These are phyloP conservation scores for Psittacula derbiana DNA, from an alignment of 2,797 vertebrate species.

Conservation along the genomic window DNA sequence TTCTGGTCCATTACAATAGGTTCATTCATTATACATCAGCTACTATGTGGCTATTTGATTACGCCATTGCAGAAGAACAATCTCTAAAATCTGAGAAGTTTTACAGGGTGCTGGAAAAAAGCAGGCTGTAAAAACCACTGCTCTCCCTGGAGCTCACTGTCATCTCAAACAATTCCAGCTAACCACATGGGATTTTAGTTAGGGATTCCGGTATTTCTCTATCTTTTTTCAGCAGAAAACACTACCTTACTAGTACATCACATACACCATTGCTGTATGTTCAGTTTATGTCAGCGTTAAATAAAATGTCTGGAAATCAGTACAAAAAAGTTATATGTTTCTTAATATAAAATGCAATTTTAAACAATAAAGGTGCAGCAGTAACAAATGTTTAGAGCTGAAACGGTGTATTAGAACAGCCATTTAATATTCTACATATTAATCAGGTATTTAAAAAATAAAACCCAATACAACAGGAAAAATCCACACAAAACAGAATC, in stretches of 20 bases:
- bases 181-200: not conserved
- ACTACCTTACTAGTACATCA: not conserved
- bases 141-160: not conserved
- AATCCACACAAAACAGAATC: not conserved
- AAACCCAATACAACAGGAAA: not conserved
- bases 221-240: not conserved
- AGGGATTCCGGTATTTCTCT: not conserved
- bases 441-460: not conserved
- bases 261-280: not conserved
- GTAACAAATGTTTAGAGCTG: not conserved
- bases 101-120: not conserved
- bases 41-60: constrained; percentile 6
- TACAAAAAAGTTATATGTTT: not conserved
- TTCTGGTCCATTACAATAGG: not conserved
- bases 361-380: not conserved
- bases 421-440: not conserved
- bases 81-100: not conserved
- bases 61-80: not conserved
- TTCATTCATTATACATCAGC: constrained; percentile 25
- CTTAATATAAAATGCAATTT: not conserved
- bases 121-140: not conserved
- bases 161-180: not conserved
- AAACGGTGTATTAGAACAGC: not conserved
- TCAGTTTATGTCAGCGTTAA: not conserved
- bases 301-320: not conserved